These are phyloP conservation scores for Agriopis marginaria DNA, from an alignment of 2,888 invertebrate genomes.

Conservation along the genomic window DNA sequence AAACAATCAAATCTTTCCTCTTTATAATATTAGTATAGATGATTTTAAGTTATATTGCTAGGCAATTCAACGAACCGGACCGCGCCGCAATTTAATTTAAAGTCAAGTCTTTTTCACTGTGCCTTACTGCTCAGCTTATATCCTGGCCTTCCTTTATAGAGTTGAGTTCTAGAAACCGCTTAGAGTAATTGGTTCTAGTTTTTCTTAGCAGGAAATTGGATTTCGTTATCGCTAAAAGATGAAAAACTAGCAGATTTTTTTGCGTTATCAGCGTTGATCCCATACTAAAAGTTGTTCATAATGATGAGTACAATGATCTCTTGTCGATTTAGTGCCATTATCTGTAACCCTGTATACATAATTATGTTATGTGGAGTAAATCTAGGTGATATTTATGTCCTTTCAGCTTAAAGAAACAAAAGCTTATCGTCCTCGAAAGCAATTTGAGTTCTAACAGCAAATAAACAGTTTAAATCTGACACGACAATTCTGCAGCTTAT, in stretches of 20 bases:
- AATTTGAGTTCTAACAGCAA: conserved; percentile 4
- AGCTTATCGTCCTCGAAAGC: conserved; percentile 1
- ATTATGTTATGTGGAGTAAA: too few relatives aligned
- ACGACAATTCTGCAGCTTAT: conserved; percentile 1
- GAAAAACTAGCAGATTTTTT: background rate
- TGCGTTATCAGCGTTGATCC: too few relatives aligned
- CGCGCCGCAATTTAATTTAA: conserved; percentile 20
- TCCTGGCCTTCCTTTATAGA: conserved; percentile 12
- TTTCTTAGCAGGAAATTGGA: conserved; percentile 7
- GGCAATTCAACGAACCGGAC: too few relatives aligned
- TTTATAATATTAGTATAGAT: too few relatives aligned
- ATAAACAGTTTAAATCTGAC: conserved; percentile 4
- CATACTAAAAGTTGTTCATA: too few relatives aligned
- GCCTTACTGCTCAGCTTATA: conserved; percentile 12
- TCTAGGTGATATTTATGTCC: too few relatives aligned
- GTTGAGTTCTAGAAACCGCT: conserved; percentile 9
- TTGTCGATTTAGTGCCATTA: too few relatives aligned
- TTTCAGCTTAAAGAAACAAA: background rate
- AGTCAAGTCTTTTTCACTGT: conserved; percentile 12
- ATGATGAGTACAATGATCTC: too few relatives aligned
- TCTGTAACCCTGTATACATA: too few relatives aligned
- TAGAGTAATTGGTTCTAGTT: conserved; percentile 21
- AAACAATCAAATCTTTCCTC: too few relatives aligned
- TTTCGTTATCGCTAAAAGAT: background rate
- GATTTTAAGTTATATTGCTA: too few relatives aligned